Evolutionary conservation across 2,888 invertebrate species (phyloP).

Genomic region (Epistrophe grossulariae): DNA sequence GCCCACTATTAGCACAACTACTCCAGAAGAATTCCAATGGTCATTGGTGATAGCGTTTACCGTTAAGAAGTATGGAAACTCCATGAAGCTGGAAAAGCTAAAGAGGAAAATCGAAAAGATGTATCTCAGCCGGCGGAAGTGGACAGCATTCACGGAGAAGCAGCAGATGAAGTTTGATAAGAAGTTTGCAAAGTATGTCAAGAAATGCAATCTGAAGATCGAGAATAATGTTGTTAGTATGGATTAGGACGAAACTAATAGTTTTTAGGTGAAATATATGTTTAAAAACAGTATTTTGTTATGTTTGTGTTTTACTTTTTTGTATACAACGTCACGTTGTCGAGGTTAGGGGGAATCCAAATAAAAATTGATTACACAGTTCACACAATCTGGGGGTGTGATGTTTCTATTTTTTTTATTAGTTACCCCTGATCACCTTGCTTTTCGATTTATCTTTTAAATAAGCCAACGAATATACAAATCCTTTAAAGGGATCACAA

Average conservation of each 20-base stretch:
- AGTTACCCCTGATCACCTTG: no score
- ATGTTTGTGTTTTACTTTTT: not conserved
- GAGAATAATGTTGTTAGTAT: conserved; percentile 86
- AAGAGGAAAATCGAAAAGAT: conserved; percentile 90
- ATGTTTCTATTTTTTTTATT: no score
- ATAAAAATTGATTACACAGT: no score
- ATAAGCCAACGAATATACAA: no score
- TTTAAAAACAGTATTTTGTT: not conserved
- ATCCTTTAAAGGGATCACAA: no score
- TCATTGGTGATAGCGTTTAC: conserved; percentile 25
- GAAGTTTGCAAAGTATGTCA: conserved; percentile 90
- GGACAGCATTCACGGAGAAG: conserved; percentile 83
- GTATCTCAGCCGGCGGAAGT: conserved; percentile 84
- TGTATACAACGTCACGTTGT: no score
- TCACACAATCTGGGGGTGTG: no score
- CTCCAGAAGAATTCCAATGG: conserved; percentile 79
- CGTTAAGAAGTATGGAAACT: conserved; percentile 47
- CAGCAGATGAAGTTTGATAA: conserved; percentile 87
- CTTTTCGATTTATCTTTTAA: no score
- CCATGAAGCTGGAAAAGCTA: conserved; percentile 86
- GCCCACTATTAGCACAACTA: conserved; percentile 60
- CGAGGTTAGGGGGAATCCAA: no score
- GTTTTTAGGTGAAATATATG: conserved; percentile 28
- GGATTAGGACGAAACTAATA: not conserved
- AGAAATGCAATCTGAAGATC: conserved; percentile 87